Conservation (phyloP, 2,797 vertebrate genomes). For the Takifugu ocellatus region DNA sequence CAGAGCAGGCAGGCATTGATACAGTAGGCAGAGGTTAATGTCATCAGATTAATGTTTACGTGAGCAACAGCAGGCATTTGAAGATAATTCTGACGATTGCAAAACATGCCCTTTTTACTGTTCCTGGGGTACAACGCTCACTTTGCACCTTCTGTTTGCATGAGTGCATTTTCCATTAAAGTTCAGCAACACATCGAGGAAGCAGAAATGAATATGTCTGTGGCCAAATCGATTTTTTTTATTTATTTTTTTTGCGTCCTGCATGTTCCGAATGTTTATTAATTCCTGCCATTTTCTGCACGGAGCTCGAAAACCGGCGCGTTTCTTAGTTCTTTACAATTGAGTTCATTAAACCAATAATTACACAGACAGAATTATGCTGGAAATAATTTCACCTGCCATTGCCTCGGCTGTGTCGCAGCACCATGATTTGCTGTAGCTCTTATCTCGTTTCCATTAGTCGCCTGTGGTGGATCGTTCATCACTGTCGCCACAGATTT, state of each 20-base stretch:
- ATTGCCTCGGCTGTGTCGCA: conserved; percentile 51
- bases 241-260: conserved; percentile 25
- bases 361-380: conserved; percentile 37
- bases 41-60: background rate
- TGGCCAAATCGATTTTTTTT: conserved; percentile 58
- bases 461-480: conserved; percentile 31
- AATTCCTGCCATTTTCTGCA: conserved; percentile 47
- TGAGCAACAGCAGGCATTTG: background rate
- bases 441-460: conserved; percentile 50
- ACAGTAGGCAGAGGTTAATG: background rate
- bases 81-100: background rate
- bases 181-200: conserved; percentile 51
- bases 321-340: conserved; percentile 42
- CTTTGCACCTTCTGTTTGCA: conserved; percentile 54
- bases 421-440: conserved; percentile 39
- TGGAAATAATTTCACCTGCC: conserved; percentile 55
- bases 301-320: conserved; percentile 40
- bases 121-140: conserved; percentile 22
- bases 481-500: conserved; percentile 38
- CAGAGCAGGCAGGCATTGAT: background rate
- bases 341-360: conserved; percentile 42
- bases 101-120: conserved; percentile 35
- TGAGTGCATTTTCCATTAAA: conserved; percentile 68
- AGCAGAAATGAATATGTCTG: conserved; percentile 60
- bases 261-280: conserved; percentile 62